A percentile compares a stretch with the other conserved stretches of the same genome.
These are phyloP conservation scores for Rhynchomys soricoides DNA, from an alignment of 2,113 vertebrate genomes.

Conservation along the genomic window DNA sequence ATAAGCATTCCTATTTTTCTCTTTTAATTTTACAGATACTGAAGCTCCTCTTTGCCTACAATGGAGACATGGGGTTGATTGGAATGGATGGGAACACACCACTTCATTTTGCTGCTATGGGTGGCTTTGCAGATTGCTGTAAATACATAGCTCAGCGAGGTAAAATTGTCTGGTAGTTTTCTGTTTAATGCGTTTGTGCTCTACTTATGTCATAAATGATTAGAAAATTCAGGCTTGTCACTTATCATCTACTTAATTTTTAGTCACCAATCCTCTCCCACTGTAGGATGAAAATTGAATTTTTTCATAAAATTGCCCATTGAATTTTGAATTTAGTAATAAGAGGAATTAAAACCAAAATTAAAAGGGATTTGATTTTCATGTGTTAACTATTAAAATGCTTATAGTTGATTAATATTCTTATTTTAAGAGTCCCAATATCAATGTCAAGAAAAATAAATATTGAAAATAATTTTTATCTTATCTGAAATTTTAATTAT, in stretches of 20 bases:
- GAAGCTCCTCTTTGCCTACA: constrained; percentile 88
- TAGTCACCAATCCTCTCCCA: background rate
- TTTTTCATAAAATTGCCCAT: background rate
- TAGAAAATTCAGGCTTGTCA: background rate
- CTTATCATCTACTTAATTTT: background rate
- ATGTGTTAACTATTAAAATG: background rate
- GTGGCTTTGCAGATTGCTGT: constrained; percentile 92
- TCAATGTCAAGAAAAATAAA: background rate
- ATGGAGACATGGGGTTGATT: constrained; percentile 89
- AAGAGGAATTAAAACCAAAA: constrained; percentile 13
- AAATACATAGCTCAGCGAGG: constrained; percentile 97
- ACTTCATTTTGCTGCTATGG: constrained; percentile 92
- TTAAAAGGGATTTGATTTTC: background rate
- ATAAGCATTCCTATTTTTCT: background rate
- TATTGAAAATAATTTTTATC: constrained; percentile 11
- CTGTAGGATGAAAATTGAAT: constrained; percentile 12
- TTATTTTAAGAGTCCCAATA: background rate
- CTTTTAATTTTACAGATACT: constrained; percentile 84
- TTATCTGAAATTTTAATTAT: background rate
- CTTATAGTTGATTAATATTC: background rate
- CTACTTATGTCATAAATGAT: background rate
- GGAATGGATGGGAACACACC: constrained; percentile 90
- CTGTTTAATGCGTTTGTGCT: background rate
- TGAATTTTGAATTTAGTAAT: background rate
- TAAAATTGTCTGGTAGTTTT: constrained; percentile 75